Percentiles rank a stretch among this genome's conserved stretches.
phyloP scores from a whole-genome alignment of 2,888 invertebrate species.

The Apotomis capreana region DNA sequence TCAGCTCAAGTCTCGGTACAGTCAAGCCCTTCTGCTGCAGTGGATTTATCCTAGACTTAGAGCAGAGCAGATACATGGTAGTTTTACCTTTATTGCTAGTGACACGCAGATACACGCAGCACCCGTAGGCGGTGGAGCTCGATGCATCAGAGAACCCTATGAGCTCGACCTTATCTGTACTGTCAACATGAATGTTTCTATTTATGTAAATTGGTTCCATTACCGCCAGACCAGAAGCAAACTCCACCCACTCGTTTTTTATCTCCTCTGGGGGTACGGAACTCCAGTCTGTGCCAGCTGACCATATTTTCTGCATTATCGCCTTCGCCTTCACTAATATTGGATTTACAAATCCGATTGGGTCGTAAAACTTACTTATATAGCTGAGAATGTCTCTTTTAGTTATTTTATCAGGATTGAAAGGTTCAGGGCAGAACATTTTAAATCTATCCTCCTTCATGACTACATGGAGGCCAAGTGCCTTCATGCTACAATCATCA shows the following conservation, averaged over 20 bases:
- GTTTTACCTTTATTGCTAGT: not conserved
- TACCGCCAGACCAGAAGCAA: not conserved
- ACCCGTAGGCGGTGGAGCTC: not conserved
- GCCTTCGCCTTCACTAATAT: constrained; percentile 41
- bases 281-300: not conserved
- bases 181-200: not conserved
- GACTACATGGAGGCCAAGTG: not conserved
- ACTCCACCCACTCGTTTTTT: not conserved
- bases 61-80: constrained; percentile 26
- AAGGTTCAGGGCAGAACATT: not conserved
- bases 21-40: constrained; percentile 8
- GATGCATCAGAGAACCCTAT: not conserved
- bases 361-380: constrained; percentile 45
- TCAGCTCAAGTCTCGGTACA: constrained; percentile 38
- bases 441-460: constrained; percentile 7
- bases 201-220: not conserved
- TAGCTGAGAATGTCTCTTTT: constrained; percentile 43
- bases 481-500: constrained; percentile 6
- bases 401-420: constrained; percentile 24
- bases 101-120: not conserved
- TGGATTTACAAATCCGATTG: constrained; percentile 40
- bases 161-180: not conserved
- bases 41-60: constrained; percentile 39
- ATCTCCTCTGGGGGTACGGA: not conserved
- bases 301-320: constrained; percentile 42